phyloP scores from a whole-genome alignment of 2,113 vertebrate genomes.

The Peucedramus taeniatus region DNA sequence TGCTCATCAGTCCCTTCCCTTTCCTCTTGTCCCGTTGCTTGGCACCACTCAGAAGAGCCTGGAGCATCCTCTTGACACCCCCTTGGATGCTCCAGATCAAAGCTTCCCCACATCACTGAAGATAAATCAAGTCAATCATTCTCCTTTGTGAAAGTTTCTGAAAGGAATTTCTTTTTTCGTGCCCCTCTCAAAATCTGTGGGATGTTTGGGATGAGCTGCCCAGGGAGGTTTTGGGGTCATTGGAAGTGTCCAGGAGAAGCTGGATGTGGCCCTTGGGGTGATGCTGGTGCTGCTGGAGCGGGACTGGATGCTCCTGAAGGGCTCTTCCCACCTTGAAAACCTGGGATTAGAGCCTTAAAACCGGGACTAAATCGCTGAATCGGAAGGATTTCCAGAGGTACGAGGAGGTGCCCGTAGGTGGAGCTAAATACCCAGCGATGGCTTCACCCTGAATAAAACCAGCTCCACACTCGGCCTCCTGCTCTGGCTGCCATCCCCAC shows the following conservation, averaged over 20 bases:
- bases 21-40: not conserved
- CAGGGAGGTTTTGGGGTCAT: not conserved
- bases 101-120: not conserved
- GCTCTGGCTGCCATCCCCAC: not conserved
- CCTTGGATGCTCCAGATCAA: not conserved
- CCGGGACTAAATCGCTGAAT: accelerated
- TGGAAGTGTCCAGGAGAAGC: not conserved
- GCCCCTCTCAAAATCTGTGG: not conserved
- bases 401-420: not conserved
- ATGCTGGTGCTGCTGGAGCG: not conserved
- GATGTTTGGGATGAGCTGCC: not conserved
- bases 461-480: not conserved
- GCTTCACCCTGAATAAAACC: not conserved
- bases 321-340: accelerated
- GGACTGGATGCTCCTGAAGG: accelerated
- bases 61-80: not conserved
- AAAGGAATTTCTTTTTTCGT: not conserved
- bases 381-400: not conserved
- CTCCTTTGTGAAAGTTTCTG: not conserved
- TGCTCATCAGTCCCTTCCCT: not conserved
- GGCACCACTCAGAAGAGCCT: not conserved
- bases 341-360: not conserved
- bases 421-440: conserved; percentile 33
- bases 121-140: not conserved
- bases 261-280: not conserved